Base-by-base conservation (phyloP, 2,797 vertebrate genomes). In the Podarcis siculus region DNA sequence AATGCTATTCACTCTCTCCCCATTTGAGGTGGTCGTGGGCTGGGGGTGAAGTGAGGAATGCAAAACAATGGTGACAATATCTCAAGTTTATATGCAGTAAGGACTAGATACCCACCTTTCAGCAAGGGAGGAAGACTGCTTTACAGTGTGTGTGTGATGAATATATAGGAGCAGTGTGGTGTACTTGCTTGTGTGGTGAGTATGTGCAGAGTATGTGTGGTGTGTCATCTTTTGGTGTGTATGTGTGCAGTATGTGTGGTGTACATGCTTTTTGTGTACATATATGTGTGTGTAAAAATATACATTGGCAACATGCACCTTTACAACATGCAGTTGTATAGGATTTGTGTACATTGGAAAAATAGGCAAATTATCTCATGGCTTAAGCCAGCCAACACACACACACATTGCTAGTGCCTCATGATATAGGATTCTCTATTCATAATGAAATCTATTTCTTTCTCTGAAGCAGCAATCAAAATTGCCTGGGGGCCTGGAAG, bases 341-440 rank as follows among this genome's bases (percentile, higher is more conserved):
- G 1, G 1, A 89, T 69, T 82, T 71, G 25, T 82, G 69, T 75
- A 4, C 8, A 92, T 83, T 23, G 9, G 0, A 1, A 61, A 61
- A 64, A 64, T 64, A 64, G 21, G 21, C 17, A 25, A 1, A 77
- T 61, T 42, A 25, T 23, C 71, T 86, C 1, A 69, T 10, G 37
- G 77, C 66, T 71, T 61, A 39, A 45, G 1, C 17, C 9, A 83
- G 2, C 39, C 49, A 37, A 82, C 49, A 49, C 49, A 55, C 49
- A 49, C 49, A 49, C 3, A 80, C 79, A 86, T 69, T 30, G 49
- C n/a, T 42, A 79, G n/a, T 3, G 32, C 80, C 80, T 95, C 83
- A 86, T 4, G 25, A 86, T 69, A 3, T 7, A 66, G 93, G 7
- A 72, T 39, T 67, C n/a, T 76, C 21, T 73, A n/a, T 49, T 90